Evolutionary conservation across 2,797 vertebrate genomes (phyloP).

Genomic region (Odontamblyopus rebecca): DNA sequence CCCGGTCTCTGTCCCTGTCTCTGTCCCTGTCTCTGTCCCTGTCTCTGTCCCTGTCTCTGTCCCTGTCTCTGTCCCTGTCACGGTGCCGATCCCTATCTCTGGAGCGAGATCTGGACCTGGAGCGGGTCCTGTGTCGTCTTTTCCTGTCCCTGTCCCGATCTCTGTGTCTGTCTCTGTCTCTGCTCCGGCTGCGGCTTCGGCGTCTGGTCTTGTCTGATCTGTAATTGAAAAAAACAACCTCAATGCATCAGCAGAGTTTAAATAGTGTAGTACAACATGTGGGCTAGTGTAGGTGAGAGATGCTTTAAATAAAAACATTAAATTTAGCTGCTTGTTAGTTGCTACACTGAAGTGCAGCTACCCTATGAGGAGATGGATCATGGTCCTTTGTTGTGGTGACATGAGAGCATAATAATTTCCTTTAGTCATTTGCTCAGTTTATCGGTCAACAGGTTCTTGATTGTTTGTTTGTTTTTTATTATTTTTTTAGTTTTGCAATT

Average conservation of each 20-base stretch:
- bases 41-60: slow-evolving; percentile 48
- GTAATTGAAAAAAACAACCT: not conserved
- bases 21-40: slow-evolving; percentile 70
- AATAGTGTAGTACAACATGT: not conserved
- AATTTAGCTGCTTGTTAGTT: too few species aligned
- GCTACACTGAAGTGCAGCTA: too few species aligned
- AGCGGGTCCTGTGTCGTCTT: slow-evolving; percentile 67
- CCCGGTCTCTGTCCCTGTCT: slow-evolving; percentile 50
- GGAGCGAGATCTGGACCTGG: slow-evolving; percentile 78
- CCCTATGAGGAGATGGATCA: too few species aligned
- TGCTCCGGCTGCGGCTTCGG: slow-evolving; percentile 80
- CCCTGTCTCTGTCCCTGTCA: slow-evolving; percentile 44
- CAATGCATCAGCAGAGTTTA: not conserved
- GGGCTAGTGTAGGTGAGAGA: not conserved
- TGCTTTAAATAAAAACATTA: too few species aligned
- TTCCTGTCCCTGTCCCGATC: slow-evolving; percentile 68
- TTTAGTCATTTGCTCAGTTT: too few species aligned
- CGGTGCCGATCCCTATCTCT: slow-evolving; percentile 72
- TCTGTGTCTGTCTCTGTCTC: slow-evolving; percentile 65
- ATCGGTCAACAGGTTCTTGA: too few species aligned
- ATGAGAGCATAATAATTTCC: too few species aligned
- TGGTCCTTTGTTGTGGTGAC: too few species aligned
- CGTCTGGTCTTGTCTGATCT: slow-evolving; percentile 77
- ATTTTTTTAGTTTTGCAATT: too few species aligned
- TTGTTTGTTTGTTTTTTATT: too few species aligned